These are phyloP conservation scores for Misgurnus mizolepis DNA, from an alignment of 2,113 vertebrate genomes.

Conservation along the genomic window DNA sequence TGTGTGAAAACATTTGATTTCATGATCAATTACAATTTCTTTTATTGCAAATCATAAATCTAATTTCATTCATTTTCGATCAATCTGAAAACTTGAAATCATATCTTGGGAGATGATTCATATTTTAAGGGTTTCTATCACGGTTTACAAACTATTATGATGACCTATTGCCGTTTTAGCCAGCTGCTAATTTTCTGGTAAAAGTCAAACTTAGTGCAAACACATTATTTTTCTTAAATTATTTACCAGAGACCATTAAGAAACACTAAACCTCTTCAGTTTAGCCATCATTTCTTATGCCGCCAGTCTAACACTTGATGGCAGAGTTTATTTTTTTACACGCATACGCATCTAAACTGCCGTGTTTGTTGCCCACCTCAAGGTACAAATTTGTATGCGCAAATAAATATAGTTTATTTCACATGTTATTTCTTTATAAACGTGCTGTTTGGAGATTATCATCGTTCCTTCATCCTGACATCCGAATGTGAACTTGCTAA, in stretches of 20 bases:
- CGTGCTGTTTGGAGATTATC: background rate
- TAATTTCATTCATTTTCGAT: conserved; percentile 5
- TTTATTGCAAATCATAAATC: conserved; percentile 1
- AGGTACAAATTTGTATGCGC: conserved; percentile 11
- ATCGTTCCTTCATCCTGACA: conserved; percentile 4
- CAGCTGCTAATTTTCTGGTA: conserved; percentile 1
- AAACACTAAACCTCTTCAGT: conserved; percentile 14
- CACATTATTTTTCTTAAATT: background rate
- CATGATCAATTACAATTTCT: conserved; percentile 24
- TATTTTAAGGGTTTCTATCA: conserved; percentile 6
- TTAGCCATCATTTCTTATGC: background rate
- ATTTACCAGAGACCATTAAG: background rate
- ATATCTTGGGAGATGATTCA: conserved; percentile 16
- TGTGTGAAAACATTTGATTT: background rate
- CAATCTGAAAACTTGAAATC: conserved; percentile 28
- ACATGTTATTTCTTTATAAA: background rate
- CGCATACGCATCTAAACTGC: conserved; percentile 5
- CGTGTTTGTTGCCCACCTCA: conserved; percentile 13
- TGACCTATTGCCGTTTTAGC: conserved; percentile 7
- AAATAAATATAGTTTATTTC: conserved; percentile 16
- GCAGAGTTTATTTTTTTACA: background rate
- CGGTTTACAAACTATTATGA: background rate
- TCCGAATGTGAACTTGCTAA: conserved; percentile 20
- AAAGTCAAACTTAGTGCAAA: conserved; percentile 3
- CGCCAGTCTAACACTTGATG: background rate